Evolutionary conservation across 2,113 vertebrate species (phyloP).

Genomic region (Anoplopoma fimbria): DNA sequence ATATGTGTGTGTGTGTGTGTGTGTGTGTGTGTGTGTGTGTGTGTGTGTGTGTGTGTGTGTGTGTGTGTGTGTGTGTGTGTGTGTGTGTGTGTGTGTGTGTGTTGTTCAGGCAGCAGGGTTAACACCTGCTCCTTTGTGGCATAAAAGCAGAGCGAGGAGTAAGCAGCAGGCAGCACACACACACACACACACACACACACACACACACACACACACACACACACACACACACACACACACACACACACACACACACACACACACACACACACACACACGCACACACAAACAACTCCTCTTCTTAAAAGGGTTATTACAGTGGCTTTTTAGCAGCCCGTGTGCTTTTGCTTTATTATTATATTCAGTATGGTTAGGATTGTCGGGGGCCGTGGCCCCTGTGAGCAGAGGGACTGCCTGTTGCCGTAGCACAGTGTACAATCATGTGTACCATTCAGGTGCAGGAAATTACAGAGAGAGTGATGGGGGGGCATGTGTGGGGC

Average conservation of each 20-base stretch:
- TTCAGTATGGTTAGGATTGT: constrained; percentile 75
- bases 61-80: neutral
- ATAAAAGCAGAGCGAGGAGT: constrained; percentile 79
- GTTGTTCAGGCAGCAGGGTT: constrained; percentile 68
- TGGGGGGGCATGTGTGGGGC: constrained; percentile 25
- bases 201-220: constrained; percentile 9
- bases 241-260: constrained; percentile 14
- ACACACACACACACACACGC: neutral
- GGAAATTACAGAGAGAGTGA: constrained; percentile 75
- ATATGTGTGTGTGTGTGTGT: constrained; percentile 27
- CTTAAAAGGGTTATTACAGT: constrained; percentile 78
- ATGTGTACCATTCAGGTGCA: constrained; percentile 76
- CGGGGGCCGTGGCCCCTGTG: constrained; percentile 77
- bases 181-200: neutral
- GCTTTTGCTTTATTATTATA: constrained; percentile 74
- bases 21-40: constrained; percentile 40
- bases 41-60: constrained; percentile 1
- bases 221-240: neutral
- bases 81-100: constrained; percentile 29
- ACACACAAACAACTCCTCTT: constrained; percentile 21
- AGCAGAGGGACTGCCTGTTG: constrained; percentile 20
- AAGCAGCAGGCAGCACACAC: constrained; percentile 59
- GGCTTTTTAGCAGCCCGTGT: constrained; percentile 64
- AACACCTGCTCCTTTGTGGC: constrained; percentile 92
- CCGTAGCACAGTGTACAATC: constrained; percentile 74